Evolutionary conservation across 2,113 vertebrate species (phyloP), one percentile per base, ranked within the genome.

Genomic region (Pangasianodon gigas): DNA sequence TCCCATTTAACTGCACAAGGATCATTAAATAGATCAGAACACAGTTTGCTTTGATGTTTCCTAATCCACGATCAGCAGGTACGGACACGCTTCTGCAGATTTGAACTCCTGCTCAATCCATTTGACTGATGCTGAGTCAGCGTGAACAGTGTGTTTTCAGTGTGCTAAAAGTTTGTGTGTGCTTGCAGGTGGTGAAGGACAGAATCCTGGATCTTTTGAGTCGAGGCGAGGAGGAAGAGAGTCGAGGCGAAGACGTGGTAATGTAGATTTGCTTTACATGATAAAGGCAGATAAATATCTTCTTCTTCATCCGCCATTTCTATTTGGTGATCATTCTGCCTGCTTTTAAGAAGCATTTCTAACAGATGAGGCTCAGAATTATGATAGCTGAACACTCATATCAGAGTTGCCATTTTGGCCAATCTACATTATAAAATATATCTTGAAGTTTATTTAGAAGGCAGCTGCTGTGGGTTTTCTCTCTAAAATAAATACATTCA

Each of bases 211-310:
- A 99, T 91, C 94, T 99, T 56, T 95, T 99, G 19, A 98, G 97
- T 89, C 97, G 97, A 93, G 98, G 99, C 60, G 98, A 98, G 14
- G 98, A 99, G 81, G 98, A 99, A 80, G 97, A 97, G 93, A 98
- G 97, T 95, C 98, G 96, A 1, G 97, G 97, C 3, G 98, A 99
- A 91, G 98, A 99, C 7, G 96, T 98, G 98, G 98, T 99, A 95
- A 98, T 96, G 77, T 32, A 46, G 21, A 77, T 71, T 52, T 89
- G 46, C 37, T 58, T 86, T n/a, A 41, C 69, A 5, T 41, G 11
- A 29, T 71, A n/a, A 19, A 74, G 32, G 37, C 51, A 54, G 62
- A 60, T 52, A n/a, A 29, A 65, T 85, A 29, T 41, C 9, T 77
- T 44, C 46, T 54, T 14, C 16, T 21, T 56, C 14, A n/a, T 1